Evolutionary conservation across 2,888 invertebrate species (phyloP).

Genomic region (Plagodis dolabraria): DNA sequence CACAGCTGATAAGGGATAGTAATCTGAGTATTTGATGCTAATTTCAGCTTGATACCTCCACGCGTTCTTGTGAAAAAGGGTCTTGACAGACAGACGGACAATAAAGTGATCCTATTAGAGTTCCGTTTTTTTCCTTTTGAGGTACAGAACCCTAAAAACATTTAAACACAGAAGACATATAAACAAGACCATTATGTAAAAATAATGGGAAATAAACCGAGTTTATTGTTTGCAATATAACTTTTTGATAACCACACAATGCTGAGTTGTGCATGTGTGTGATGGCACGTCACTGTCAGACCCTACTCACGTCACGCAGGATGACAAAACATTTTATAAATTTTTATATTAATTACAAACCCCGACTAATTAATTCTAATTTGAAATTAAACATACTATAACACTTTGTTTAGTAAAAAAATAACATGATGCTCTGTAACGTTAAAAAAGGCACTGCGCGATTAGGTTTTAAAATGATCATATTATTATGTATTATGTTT

Average conservation of each 20-base stretch:
- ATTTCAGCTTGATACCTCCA: no score
- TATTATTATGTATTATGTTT: no score
- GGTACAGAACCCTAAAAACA: no score
- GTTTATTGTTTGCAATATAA: conserved; percentile 53
- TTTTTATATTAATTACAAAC: conserved; percentile 13
- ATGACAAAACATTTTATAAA: conserved; percentile 44
- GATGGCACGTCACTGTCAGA: conserved; percentile 65
- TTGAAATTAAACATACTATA: conserved; percentile 29
- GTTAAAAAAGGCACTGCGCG: no score
- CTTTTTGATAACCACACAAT: conserved; percentile 55
- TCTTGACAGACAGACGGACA: no score
- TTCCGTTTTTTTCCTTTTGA: no score
- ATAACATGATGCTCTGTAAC: no score
- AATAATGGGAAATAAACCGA: conserved; percentile 5
- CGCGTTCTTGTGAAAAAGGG: no score
- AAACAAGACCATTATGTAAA: neutral
- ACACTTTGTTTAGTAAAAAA: neutral
- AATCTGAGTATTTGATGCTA: no score
- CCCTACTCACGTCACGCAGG: conserved; percentile 65
- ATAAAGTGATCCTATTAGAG: no score
- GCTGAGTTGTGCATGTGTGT: conserved; percentile 51
- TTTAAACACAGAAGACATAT: conserved; percentile 4
- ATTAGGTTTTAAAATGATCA: no score
- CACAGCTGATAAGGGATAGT: no score
- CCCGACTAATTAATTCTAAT: conserved; percentile 22